Percentiles rank a stretch among this genome's conserved stretches.
These are phyloP conservation scores for Podilymbus podiceps DNA, from an alignment of 2,113 vertebrate species.

Conservation along the genomic window DNA sequence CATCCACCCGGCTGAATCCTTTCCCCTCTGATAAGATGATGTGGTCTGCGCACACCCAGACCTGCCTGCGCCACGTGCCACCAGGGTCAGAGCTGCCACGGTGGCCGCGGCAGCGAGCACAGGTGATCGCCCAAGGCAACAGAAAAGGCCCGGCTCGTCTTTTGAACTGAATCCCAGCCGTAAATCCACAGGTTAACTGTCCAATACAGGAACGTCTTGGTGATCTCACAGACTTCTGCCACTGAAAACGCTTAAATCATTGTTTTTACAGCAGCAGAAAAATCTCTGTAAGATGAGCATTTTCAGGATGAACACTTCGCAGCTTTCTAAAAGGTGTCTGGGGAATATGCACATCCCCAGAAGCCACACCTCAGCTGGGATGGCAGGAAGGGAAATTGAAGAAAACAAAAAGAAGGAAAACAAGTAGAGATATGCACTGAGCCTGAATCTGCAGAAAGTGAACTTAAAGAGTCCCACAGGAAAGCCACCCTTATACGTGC, in stretches of 20 bases:
- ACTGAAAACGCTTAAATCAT: not conserved
- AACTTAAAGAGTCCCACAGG: accelerated
- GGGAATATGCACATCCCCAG: not conserved
- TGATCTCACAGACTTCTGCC: not conserved
- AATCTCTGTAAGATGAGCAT: accelerated
- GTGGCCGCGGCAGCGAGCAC: accelerated
- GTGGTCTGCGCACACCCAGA: not conserved
- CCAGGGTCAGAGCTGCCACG: no score
- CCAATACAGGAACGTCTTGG: accelerated
- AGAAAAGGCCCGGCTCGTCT: not conserved
- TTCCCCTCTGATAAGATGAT: not conserved
- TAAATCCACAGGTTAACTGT: not conserved
- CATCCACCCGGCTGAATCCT: not conserved
- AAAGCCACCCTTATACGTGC: accelerated
- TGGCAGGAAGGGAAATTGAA: accelerated
- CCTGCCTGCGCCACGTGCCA: not conserved
- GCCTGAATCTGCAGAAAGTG: not conserved
- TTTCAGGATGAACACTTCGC: not conserved
- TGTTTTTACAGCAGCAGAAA: not conserved
- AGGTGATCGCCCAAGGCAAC: accelerated
- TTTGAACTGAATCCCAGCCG: accelerated
- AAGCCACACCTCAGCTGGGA: not conserved
- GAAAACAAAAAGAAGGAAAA: not conserved
- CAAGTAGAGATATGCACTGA: not conserved
- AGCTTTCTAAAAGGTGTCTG: not conserved